Evolutionary conservation across 2,113 vertebrate species (phyloP).

Genomic region (Pantherophis guttatus): DNA sequence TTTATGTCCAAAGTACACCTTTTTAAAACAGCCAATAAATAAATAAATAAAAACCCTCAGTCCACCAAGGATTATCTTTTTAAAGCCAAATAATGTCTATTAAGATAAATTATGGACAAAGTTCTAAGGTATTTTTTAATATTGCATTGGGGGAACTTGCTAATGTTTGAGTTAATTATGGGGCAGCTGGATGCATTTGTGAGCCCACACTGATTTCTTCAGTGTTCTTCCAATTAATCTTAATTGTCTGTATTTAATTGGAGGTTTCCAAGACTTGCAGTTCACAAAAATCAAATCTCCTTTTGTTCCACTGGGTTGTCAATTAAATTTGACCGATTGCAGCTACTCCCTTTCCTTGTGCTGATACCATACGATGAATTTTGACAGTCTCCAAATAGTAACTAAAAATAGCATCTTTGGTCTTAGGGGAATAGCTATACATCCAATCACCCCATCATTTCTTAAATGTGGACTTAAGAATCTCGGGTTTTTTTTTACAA

Average conservation of each 20-base stretch:
- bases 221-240: constrained; percentile 26
- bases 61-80: background rate
- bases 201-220: constrained; percentile 41
- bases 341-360: constrained; percentile 30
- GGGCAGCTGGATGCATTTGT: background rate
- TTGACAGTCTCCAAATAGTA: constrained; percentile 42
- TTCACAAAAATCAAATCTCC: constrained; percentile 48
- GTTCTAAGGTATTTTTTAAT: background rate
- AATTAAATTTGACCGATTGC: constrained; percentile 66
- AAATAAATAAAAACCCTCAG: background rate
- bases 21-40: background rate
- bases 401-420: constrained; percentile 21
- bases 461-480: constrained; percentile 51
- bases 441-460: constrained; percentile 29
- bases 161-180: background rate
- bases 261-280: constrained; percentile 42
- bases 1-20: background rate
- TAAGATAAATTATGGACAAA: background rate
- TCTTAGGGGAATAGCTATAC: background rate
- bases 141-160: background rate
- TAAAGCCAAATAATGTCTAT: background rate
- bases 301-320: constrained; percentile 53
- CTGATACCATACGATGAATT: constrained; percentile 57
- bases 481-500: background rate
- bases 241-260: constrained; percentile 51